Conservation (phyloP, 2,797 vertebrate genomes). For the Chelonia mydas region DNA sequence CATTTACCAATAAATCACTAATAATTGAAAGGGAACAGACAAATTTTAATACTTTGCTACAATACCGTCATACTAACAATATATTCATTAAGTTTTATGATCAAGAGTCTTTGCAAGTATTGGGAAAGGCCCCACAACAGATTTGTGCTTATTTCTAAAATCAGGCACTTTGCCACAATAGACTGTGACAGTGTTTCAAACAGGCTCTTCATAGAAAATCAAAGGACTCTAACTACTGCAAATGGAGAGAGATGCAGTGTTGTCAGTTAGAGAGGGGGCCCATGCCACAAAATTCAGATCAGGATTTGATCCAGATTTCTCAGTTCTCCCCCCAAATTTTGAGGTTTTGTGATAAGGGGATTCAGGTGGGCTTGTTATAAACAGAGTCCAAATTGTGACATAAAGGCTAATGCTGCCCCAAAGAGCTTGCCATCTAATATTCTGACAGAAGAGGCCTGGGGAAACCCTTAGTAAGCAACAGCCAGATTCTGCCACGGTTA, state of each 20-base stretch:
- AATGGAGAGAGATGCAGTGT: not conserved
- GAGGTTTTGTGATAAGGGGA: not conserved
- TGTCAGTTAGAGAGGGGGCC: not conserved
- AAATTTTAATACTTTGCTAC: not conserved
- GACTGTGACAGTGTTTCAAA: not conserved
- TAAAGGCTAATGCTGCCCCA: not conserved
- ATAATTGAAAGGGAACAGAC: not conserved
- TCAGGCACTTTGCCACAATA: not conserved
- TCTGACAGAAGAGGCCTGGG: not conserved
- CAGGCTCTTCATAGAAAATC: not conserved
- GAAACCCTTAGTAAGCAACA: not conserved
- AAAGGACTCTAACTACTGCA: not conserved
- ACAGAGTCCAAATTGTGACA: not conserved
- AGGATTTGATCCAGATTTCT: not conserved
- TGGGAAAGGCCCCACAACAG: not conserved
- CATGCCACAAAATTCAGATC: not conserved
- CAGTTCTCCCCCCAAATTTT: not conserved
- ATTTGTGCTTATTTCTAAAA: not conserved
- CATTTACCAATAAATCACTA: not conserved
- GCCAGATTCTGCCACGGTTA: not conserved
- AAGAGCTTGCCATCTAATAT: not conserved
- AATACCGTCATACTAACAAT: not conserved
- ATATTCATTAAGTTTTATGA: not conserved
- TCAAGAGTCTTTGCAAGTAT: not conserved
- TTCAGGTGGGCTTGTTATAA: not conserved